These are phyloP conservation scores for Meghimatium bilineatum DNA, from an alignment of 2,888 invertebrate genomes.

Conservation along the genomic window DNA sequence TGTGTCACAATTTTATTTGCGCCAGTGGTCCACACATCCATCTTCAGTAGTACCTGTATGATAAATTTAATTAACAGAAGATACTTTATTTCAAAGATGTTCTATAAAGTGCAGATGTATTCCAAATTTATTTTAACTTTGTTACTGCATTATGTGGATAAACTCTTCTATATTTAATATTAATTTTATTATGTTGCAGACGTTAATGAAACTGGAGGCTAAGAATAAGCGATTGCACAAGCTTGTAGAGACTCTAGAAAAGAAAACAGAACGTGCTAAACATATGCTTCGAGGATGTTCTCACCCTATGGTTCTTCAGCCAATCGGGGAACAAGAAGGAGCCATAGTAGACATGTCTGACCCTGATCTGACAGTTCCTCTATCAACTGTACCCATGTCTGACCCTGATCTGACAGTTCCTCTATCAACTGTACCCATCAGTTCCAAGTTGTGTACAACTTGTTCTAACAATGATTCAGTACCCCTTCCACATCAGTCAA, in stretches of 20 bases:
- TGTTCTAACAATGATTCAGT: not conserved
- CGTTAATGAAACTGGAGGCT: slow-evolving; percentile 46
- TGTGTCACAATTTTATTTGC: too few species aligned
- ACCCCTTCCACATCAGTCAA: not conserved
- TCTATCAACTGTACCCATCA: not conserved
- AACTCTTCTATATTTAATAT: not conserved
- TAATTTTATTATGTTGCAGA: slow-evolving; percentile 40
- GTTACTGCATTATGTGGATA: too few species aligned
- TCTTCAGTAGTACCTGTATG: too few species aligned
- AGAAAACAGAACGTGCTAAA: slow-evolving; percentile 39
- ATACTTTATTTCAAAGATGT: too few species aligned
- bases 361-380: not conserved
- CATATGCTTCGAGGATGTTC: slow-evolving; percentile 33
- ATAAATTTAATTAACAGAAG: too few species aligned
- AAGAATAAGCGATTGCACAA: slow-evolving; percentile 49
- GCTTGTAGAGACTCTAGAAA: slow-evolving; percentile 48
- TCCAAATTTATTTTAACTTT: too few species aligned
- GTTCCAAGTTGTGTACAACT: not conserved
- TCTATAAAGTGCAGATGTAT: too few species aligned
- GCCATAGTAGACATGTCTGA: not conserved
- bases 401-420: not conserved
- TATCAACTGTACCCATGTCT: not conserved
- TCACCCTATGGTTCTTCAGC: slow-evolving; percentile 19
- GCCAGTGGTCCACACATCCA: too few species aligned
- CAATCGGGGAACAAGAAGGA: slow-evolving; percentile 34